Percentiles rank a stretch among this genome's conserved stretches.
Conservation (phyloP, 2,113 vertebrate species). For the Cervus canadensis region DNA sequence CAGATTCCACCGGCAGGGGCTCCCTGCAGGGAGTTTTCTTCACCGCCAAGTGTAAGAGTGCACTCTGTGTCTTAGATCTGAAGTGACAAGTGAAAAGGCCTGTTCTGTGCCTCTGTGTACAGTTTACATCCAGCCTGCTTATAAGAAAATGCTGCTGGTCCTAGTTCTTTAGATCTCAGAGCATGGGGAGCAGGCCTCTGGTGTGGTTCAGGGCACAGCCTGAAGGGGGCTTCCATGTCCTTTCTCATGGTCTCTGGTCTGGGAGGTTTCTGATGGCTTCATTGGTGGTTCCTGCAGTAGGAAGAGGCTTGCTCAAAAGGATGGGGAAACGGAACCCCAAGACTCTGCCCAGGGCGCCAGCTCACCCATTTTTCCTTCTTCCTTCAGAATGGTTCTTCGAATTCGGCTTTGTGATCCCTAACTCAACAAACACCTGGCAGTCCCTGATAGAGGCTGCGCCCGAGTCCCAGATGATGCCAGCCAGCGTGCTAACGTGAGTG, state of each 20-base stretch:
- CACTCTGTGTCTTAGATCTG: neutral
- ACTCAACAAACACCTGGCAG: conserved; percentile 99
- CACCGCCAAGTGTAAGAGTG: neutral
- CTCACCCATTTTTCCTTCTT: conserved; percentile 63
- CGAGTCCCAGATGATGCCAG: conserved; percentile 99
- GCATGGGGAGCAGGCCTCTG: neutral
- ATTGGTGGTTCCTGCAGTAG: neutral
- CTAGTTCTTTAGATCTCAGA: neutral
- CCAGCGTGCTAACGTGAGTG: conserved; percentile 97
- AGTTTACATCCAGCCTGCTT: neutral
- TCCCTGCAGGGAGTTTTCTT: neutral
- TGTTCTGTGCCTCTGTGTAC: neutral
- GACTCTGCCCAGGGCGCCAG: conserved; percentile 20
- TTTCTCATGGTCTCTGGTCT: neutral
- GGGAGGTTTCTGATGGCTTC: neutral
- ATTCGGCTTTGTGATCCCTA: conserved; percentile 98
- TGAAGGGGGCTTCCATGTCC: neutral
- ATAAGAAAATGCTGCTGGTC: neutral
- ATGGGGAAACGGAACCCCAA: conserved; percentile 2
- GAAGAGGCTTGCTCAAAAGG: conserved; percentile 4
- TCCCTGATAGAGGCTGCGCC: conserved; percentile 99
- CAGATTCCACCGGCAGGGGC: neutral
- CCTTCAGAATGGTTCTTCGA: conserved; percentile 98
- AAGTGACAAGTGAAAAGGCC: neutral
- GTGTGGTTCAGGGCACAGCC: neutral